Evolutionary conservation across 2,113 vertebrate species (phyloP).

Genomic region (Catagonus wagneri): DNA sequence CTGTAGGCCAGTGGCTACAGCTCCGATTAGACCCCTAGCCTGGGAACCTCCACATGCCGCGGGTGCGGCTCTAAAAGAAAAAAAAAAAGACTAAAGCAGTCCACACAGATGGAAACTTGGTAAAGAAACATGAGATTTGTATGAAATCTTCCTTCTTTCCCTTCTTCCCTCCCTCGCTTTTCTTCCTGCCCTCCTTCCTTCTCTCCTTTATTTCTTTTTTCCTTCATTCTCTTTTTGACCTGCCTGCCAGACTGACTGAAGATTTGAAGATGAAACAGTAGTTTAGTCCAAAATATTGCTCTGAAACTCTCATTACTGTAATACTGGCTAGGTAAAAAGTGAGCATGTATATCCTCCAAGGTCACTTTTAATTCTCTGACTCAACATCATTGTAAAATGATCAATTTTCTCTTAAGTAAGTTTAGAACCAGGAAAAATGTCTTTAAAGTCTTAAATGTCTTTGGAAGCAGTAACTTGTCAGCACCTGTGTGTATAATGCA

Average conservation of each 20-base stretch:
- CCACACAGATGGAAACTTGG: not conserved
- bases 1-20: too few relatives aligned
- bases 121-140: not conserved
- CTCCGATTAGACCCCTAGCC: too few relatives aligned
- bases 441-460: too few relatives aligned
- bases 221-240: not conserved
- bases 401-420: slow-evolving; percentile 62
- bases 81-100: not conserved
- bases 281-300: not conserved
- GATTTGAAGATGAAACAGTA: not conserved
- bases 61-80: too few relatives aligned
- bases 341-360: slow-evolving; percentile 18
- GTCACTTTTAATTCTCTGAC: slow-evolving; percentile 70
- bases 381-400: slow-evolving; percentile 68
- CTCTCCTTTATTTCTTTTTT: not conserved
- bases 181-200: not conserved
- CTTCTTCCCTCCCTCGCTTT: not conserved
- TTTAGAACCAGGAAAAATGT: slow-evolving; percentile 65
- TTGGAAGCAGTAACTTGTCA: slow-evolving; percentile 67
- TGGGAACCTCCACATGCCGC: too few relatives aligned
- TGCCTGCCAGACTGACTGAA: not conserved
- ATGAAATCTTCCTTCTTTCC: not conserved
- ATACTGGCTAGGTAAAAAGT: slow-evolving; percentile 32
- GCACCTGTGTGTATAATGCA: slow-evolving; percentile 63
- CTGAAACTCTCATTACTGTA: not conserved